Base-by-base conservation (phyloP, 2,888 invertebrate species). In the Drosophila bunnanda region DNA sequence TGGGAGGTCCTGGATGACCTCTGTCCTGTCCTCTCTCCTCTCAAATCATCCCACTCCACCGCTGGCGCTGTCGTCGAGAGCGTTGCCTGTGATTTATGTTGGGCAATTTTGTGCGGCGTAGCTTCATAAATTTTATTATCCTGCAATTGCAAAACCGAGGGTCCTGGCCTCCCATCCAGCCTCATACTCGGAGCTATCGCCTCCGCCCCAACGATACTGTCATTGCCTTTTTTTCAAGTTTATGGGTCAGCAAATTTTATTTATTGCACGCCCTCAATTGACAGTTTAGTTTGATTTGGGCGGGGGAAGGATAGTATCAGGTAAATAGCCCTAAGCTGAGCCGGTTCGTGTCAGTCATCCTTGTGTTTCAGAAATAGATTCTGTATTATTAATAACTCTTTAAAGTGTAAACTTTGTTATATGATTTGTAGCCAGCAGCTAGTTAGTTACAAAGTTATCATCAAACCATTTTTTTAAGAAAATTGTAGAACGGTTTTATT, bases 71-170 rank as follows among this genome's bases (percentile, higher is more conserved):
- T 50, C 67, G 57, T 65, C 53, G 56, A 56, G 71, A 65, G 78
- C 85, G 81, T 84, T 81, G 65, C 72, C 77, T 67, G 75, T 87
- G 82, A 82, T 82, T 82, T 82, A 87, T 87, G 82, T 84, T 68
- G 57, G 65, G 74, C 88, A 87, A 84, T 82, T 82, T 81, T 64
- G 79, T 79, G 54, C 70, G 81, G 72, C 74, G 81, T 77, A 73
- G 88, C 75, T 82, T 87, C 88, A 82, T 82, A 82, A 82, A 87
- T 82, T 82, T 81, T 84, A 87, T 82, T 87, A 81, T 81, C 85
- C 68, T 71, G 82, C 88, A 84, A 87, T 87, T 82, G 82, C 82
- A 67, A 60, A 65, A 60, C 72, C 28, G 56, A 54, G 56, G 53
- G 55, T 53, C 53, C 53, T 25, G 32, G 36, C 34, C 66, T 48